Evolutionary conservation across 2,113 vertebrate genomes (phyloP), one percentile per base, ranked within the genome.

Genomic region (Anseranas semipalmata): DNA sequence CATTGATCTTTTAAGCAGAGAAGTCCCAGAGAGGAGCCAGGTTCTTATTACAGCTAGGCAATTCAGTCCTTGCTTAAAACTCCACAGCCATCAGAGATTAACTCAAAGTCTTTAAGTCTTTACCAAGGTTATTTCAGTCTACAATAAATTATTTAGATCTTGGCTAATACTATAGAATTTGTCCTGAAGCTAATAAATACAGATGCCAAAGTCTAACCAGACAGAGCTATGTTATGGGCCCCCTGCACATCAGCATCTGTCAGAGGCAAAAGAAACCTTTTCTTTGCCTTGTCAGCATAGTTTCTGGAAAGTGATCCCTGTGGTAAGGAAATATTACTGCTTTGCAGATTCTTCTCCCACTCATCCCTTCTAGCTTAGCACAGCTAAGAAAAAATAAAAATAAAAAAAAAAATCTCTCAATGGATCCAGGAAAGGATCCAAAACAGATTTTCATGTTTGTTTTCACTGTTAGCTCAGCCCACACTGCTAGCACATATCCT

Each of bases 351-450:
- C 59, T 79, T 59, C 35, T 87, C 33, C 41, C 50, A 75, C 50
- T 96, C 35, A 24, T 63, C 27, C 46, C 85, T 95, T 83, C 65
- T 62, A 73, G 74, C 60, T 90, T 41, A 41, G 39, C 60, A 75
- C 9, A 67, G 72, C 59, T 87, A 89, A 53, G 48, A 39, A 72
- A 53, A 63, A 53, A 85, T 87, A 89, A 53, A 35, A 39, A 72
- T 39, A 63, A 53, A 85, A 88, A 70, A 30, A 37, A 79, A 58
- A 62, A 60, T 63, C 60, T 87, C 80, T 87, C 52, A 73, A 17
- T 78, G 39, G 46, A 74, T 84, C 59, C 86, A 91, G 80, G 89
- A 90, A 89, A 78, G 56, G n/a, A 84, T 95, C 94, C 93, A 94
- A 92, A 77, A 89, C 32, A 84, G 68, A 90, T 90, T 84, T 88